Percentiles rank a stretch among this genome's conserved stretches.
These are phyloP conservation scores for Drosophila putrida DNA, from an alignment of 2,888 invertebrate species.

Conservation along the genomic window DNA sequence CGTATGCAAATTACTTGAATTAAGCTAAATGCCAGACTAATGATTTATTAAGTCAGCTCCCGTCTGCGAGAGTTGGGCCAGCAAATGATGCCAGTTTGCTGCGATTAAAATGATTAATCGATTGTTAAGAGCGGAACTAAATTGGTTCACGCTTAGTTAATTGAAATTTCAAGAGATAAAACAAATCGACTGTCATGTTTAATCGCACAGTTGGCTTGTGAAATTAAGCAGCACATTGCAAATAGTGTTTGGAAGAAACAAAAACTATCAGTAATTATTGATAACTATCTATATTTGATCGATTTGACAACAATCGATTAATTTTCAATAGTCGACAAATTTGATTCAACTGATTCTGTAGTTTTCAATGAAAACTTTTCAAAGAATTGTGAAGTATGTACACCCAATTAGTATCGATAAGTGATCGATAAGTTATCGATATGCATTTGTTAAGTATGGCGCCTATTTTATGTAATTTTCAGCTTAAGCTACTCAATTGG, in stretches of 20 bases:
- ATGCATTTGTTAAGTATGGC: not conserved
- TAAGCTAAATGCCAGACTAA: slow-evolving; percentile 10
- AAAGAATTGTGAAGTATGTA: no score
- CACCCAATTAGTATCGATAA: not conserved
- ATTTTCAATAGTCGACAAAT: not conserved
- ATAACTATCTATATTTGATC: not conserved
- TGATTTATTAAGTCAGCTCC: slow-evolving; percentile 36
- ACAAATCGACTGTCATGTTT: slow-evolving; percentile 23
- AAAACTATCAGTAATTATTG: not conserved
- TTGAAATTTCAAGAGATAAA: slow-evolving; percentile 13
- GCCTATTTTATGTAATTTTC: not conserved
- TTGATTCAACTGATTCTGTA: no score
- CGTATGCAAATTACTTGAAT: slow-evolving; percentile 5
- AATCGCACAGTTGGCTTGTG: slow-evolving; percentile 6
- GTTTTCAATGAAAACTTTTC: no score
- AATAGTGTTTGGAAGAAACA: not conserved
- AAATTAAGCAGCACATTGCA: not conserved
- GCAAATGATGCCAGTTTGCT: slow-evolving; percentile 9
- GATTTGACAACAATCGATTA: not conserved
- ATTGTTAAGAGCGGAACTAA: slow-evolving; percentile 36
- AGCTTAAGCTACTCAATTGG: not conserved
- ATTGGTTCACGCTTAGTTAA: slow-evolving; percentile 29
- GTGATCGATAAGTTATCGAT: not conserved
- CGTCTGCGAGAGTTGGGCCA: slow-evolving; percentile 10
- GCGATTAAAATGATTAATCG: slow-evolving; percentile 46